A percentile compares a stretch with the other conserved stretches of the same genome.
These are phyloP conservation scores for Periparus ater DNA, from an alignment of 2,797 vertebrate genomes.

Conservation along the genomic window DNA sequence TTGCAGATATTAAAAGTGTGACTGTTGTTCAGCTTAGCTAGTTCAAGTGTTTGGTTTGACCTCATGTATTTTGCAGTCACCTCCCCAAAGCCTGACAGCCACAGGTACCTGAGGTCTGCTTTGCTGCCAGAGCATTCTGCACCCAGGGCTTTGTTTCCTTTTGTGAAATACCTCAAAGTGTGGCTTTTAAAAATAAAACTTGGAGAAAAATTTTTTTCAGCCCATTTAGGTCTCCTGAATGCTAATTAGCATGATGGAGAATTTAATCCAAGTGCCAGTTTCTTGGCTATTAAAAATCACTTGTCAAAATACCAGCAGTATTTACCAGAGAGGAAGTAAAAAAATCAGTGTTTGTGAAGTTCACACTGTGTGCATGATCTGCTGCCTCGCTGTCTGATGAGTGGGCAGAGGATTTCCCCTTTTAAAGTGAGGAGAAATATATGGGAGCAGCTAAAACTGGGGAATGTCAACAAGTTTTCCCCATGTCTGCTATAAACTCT, in stretches of 20 bases:
- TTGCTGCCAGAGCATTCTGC: background rate
- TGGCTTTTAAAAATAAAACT: background rate
- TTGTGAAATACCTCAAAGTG: background rate
- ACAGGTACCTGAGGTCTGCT: background rate
- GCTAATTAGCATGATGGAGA: background rate
- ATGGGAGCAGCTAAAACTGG: background rate
- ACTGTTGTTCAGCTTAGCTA: background rate
- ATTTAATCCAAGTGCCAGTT: background rate
- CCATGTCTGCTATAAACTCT: accelerated
- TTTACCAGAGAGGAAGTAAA: background rate
- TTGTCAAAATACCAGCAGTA: background rate
- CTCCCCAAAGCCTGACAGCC: background rate
- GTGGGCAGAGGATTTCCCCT: background rate
- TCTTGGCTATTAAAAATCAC: background rate
- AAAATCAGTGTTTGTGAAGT: background rate
- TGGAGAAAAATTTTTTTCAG: background rate
- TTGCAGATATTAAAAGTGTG: background rate
- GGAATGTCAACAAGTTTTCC: background rate
- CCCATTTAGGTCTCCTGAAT: background rate
- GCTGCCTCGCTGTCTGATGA: accelerated
- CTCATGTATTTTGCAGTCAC: background rate
- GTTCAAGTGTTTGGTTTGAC: background rate
- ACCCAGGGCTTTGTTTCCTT: background rate
- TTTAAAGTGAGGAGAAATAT: background rate
- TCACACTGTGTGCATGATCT: background rate